phyloP scores from a whole-genome alignment of 2,888 invertebrate genomes.

The Callosobruchus maculatus region DNA sequence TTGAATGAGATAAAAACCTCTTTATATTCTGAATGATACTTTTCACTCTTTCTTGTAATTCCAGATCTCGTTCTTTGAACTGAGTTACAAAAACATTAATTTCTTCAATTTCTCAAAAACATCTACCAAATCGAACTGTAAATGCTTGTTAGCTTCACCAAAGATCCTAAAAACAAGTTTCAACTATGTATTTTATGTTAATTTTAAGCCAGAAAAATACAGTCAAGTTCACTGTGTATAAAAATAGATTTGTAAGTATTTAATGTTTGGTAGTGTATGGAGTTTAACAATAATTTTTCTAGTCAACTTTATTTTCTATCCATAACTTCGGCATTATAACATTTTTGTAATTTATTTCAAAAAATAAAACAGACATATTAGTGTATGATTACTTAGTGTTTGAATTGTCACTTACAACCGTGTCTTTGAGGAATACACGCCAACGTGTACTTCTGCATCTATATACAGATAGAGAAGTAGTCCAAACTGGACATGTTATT shows the following conservation, averaged over 20 bases:
- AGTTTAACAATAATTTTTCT: constrained; percentile 32
- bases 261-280: constrained; percentile 39
- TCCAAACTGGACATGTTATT: constrained; percentile 49
- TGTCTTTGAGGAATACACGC: constrained; percentile 21
- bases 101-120: too few relatives aligned
- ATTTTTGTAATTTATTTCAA: constrained; percentile 40
- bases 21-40: too few relatives aligned
- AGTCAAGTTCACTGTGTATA: constrained; percentile 39
- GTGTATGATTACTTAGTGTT: constrained; percentile 19
- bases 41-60: too few relatives aligned
- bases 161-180: not conserved
- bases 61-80: too few relatives aligned
- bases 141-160: too few relatives aligned
- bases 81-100: too few relatives aligned
- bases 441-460: constrained; percentile 26
- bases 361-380: not conserved
- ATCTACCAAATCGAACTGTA: too few relatives aligned
- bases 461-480: constrained; percentile 48
- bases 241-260: constrained; percentile 41
- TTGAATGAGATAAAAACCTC: too few relatives aligned
- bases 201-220: constrained; percentile 29
- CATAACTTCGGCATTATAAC: constrained; percentile 31
- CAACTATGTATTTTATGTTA: constrained; percentile 24
- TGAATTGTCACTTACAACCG: constrained; percentile 25
- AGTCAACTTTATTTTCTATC: constrained; percentile 34